Percentiles rank a stretch among this genome's conserved stretches.
Evolutionary conservation across 2,113 vertebrate species (phyloP).

Genomic region (Diphyllodes magnificus): DNA sequence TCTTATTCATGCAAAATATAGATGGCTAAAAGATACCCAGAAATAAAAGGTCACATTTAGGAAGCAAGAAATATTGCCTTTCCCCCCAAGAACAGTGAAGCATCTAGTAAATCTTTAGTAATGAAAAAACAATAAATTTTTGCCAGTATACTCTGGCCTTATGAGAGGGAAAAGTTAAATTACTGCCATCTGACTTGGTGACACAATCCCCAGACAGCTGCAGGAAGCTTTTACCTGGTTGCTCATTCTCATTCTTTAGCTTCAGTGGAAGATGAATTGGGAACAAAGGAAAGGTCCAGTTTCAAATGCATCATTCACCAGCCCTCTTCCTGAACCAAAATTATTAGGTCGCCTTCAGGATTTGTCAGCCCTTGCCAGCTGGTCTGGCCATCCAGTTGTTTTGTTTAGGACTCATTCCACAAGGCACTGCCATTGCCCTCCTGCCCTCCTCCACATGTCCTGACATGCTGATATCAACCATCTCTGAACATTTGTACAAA

Average conservation of each 20-base stretch:
- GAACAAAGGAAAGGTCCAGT: slow-evolving; percentile 17
- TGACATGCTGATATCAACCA: neutral
- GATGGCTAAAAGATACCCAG: neutral
- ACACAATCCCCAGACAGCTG: neutral
- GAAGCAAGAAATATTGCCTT: slow-evolving; percentile 33
- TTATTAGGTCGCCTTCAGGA: neutral
- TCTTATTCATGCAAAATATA: slow-evolving; percentile 1
- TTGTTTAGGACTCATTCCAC: neutral
- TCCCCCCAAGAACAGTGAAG: neutral
- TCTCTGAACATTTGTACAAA: neutral
- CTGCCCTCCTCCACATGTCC: neutral
- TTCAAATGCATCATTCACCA: slow-evolving; percentile 11
- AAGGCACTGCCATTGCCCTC: neutral
- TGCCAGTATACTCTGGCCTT: neutral
- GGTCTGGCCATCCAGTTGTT: neutral
- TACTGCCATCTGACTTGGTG: slow-evolving; percentile 25
- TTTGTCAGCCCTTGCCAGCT: neutral
- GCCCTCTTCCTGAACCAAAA: neutral
- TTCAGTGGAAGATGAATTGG: neutral
- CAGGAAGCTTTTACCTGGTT: neutral
- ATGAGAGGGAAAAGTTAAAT: slow-evolving; percentile 27
- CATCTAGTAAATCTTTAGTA: slow-evolving; percentile 39
- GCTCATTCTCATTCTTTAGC: slow-evolving; percentile 14
- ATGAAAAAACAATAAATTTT: slow-evolving; percentile 56
- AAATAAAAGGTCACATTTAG: slow-evolving; percentile 54